Base-by-base conservation (phyloP, 1,140 invertebrate genomes). In the Drosophila saltans region DNA sequence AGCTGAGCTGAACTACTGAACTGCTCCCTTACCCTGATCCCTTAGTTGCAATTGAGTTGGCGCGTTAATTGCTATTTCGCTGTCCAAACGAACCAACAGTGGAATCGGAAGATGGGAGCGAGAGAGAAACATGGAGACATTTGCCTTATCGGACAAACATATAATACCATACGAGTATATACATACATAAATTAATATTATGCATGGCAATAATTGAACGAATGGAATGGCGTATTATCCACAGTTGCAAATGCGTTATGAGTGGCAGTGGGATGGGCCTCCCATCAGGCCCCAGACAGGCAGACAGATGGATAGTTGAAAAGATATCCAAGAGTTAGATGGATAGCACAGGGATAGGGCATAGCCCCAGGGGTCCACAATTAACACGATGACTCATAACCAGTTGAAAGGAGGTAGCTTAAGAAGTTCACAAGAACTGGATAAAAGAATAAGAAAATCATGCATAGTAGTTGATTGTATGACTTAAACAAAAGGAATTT, bases 61-160 rank as follows among this genome's bases (percentile, higher is more conserved):
- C 77, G 86, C 81, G 81, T 90, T 90, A 82, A 90, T 82, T 90
- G 86, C 83, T 76, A 76, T 79, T 81, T 79, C 75, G 69, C 61
- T 66, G 61, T 68, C 26, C 75, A 69, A 41, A 73, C 75, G 62
- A 75, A 73, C 73, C 65, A 33, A 61, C 30, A 56, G 61, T 30
- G 4, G 28, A 30, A 30, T 60, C 33, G 6, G 6, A 59, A 72
- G 11, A 36, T 36, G 2, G 33, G 33, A 36, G 33, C 4, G 33
- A 43, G 33, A 68, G 41, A 30, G 21, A 56, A 57, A 79, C 66
- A 71, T 69, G 64, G 75, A 68, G 59, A 62, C 71, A 40, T 66
- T 69, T 72, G 78, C 66, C 65, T 85, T 85, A 85, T 85, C 82
- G 72, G 65, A 59, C 56, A 45, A 71, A 80, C 74, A 52, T 26